Evolutionary conservation across 2,888 invertebrate species (phyloP).

Genomic region (Salpingus planirostris): DNA sequence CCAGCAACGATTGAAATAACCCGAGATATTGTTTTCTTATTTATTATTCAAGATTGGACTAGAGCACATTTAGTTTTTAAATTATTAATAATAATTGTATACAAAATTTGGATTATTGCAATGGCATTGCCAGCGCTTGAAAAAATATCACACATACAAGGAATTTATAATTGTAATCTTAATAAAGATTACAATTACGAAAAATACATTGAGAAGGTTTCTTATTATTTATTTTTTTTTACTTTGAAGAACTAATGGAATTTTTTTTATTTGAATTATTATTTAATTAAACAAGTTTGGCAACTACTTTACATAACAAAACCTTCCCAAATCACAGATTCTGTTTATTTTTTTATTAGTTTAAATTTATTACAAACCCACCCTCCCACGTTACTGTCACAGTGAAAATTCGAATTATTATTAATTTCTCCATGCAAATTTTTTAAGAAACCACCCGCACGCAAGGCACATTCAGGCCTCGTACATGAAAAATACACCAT

Average conservation of each 20-base stretch:
- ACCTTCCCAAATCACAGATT: constrained; percentile 47
- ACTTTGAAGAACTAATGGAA: constrained; percentile 28
- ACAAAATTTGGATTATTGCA: constrained; percentile 15
- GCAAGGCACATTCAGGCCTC: constrained; percentile 38
- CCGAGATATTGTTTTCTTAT: too few relatives aligned
- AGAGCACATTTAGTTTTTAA: too few relatives aligned
- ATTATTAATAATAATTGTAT: constrained; percentile 4
- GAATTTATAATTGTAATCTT: too few relatives aligned
- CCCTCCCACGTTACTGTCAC: too few relatives aligned
- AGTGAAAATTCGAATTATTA: too few relatives aligned
- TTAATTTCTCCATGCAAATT: too few relatives aligned
- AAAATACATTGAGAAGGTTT: constrained; percentile 39
- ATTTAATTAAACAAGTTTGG: constrained; percentile 31
- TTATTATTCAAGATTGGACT: too few relatives aligned
- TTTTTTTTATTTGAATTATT: constrained; percentile 12
- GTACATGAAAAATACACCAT: constrained; percentile 35
- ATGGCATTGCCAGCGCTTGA: constrained; percentile 18
- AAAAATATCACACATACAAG: constrained; percentile 40
- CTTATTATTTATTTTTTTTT: too few relatives aligned
- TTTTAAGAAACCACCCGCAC: too few relatives aligned
- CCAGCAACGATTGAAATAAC: constrained; percentile 20
- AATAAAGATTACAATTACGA: too few relatives aligned
- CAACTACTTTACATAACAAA: constrained; percentile 38
- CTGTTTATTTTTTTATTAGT: constrained; percentile 34
- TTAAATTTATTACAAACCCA: too few relatives aligned